Base-by-base conservation (phyloP, 2,888 invertebrate species). In the Caenorhabditis drosophilae region DNA sequence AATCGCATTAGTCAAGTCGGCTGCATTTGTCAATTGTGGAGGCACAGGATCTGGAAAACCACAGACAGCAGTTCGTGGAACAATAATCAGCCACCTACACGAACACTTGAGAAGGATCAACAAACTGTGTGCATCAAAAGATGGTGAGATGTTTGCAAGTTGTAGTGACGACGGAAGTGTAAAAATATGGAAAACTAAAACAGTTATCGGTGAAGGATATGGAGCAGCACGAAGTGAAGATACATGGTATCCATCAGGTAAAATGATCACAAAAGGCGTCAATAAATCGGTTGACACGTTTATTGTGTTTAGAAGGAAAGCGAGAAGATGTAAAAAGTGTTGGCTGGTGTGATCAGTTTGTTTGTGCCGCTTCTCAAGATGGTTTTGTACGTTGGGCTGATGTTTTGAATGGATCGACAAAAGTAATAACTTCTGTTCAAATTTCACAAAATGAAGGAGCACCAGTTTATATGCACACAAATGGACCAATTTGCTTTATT, bases 61-160 rank as follows among this genome's bases (percentile, higher is more conserved):
- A 7, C 25, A 22, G 11, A 42, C 2, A 9, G n/a, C 45, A 25
- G 23, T 70, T 11, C 45, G 41, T 23, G 72, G 72, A 20, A 62
- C 23, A 6, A 47, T 75, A 2, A 52, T 73, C 25, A 75, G 67
- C 7, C 76, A 79, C 69, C 62, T 80, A 11, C 80, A 81, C 46
- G 81, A 81, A 59, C 81, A 81, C 58, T 58, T 67, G 4, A 60
- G 53, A 4, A 48, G 51, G n/a, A 49, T 78, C 6, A 61, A 64
- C 11, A 70, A 76, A 52, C 42, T 80, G 7, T 67, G 74, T 7
- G 49, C 58, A 4, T 68, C 70, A 34, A 57, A 69, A 1, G 68
- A 76, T 23, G 59, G 67, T 18, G 67, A 71, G 7, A 35, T 57
- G 9, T 73, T 80, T 23, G 77, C 75, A 15, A 70, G 70, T 46